Evolutionary conservation across 2,888 invertebrate species (phyloP), one percentile per base, ranked within the genome.

Genomic region (Phoronis australis): DNA sequence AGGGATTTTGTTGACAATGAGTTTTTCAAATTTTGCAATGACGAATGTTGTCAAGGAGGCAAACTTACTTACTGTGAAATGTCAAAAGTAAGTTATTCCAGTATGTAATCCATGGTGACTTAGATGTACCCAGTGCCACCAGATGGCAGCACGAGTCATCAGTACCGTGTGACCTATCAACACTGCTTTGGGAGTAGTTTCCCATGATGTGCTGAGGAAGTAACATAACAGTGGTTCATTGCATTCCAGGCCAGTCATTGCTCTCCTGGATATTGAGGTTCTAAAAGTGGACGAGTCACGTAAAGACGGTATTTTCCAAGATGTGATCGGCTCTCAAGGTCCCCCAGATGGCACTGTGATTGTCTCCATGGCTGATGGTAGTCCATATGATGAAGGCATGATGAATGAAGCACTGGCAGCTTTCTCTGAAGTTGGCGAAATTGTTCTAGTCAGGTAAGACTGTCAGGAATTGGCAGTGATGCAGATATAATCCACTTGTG

Each of bases 281-380:
- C 82, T 87, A 59, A 85, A 85, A 69, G 87, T 95, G 0, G 86
- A 91, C 69, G 82, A 84, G 42, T 83, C 84, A 18, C 84, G 85
- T 66, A 84, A 93, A 49, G 84, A 88, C 68, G 80, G 82, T 61
- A 87, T 92, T 1, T 90, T 96, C 69, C 85, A 87, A 67, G 86
- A 87, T n/a, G 67, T 67, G 2, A 60, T 69, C 35, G 65, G 65
- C 27, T 59, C 66, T 38, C 83, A 93, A 57, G 97, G 97, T 0
- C 97, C 97, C 4, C 91, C 93, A 0, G 96, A 99, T 79, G 89
- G 90, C 1, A 95, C 95, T 20, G 86, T 97, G 57, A 84, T 96
- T 42, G 85, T 96, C 6, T 67, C 73, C 80, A 81, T 69, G 76
- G 76, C 77, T 2, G 79, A 81, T 1, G 82, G 82, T 20, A 83